Evolutionary conservation across 2,797 vertebrate species (phyloP).

Genomic region (Thamnophis elegans): DNA sequence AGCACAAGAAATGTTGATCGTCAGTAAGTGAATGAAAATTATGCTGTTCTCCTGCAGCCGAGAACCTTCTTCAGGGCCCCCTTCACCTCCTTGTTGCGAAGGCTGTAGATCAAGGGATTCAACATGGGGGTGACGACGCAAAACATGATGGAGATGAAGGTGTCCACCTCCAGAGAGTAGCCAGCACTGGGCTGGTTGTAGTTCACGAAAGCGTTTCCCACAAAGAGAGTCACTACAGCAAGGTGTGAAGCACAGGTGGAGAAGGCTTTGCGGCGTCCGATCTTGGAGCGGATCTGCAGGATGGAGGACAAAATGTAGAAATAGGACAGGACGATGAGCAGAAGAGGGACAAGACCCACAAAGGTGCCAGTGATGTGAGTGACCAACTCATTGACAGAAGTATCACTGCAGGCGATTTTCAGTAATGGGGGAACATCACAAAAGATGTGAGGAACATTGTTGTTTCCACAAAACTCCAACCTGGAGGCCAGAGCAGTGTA

Average conservation of each 20-base stretch:
- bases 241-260: neutral
- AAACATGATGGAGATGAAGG: too few relatives aligned
- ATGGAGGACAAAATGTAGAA: neutral
- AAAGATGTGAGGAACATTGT: neutral
- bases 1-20: neutral
- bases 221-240: neutral
- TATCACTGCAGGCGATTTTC: neutral
- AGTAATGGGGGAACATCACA: neutral
- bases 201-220: neutral
- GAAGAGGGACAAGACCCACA: neutral
- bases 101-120: too few relatives aligned
- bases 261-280: neutral
- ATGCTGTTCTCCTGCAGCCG: neutral
- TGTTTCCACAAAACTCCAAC: neutral
- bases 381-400: rapidly evolving
- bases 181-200: too few relatives aligned
- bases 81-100: too few relatives aligned
- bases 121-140: too few relatives aligned
- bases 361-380: neutral
- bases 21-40: neutral
- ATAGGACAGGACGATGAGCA: neutral
- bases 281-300: neutral
- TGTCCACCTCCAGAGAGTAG: too few relatives aligned
- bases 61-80: neutral
- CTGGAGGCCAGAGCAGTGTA: neutral